Conservation (phyloP, 2,888 invertebrate genomes). For the Hypsopygia costalis region DNA sequence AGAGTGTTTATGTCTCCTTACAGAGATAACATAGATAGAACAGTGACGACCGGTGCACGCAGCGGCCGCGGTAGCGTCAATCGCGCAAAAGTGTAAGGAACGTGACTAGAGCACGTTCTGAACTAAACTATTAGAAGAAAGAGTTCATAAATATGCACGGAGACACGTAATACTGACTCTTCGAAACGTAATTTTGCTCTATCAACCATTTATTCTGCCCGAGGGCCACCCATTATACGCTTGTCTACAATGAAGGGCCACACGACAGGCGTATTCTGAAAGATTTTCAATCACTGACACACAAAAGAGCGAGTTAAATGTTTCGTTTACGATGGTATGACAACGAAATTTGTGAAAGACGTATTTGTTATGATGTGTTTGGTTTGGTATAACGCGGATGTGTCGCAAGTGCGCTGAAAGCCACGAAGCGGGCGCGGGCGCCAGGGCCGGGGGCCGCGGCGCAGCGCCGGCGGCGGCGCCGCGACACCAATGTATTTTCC, state of each 20-base stretch:
- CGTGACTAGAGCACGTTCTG: conserved; percentile 67
- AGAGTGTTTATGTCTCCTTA: conserved; percentile 45
- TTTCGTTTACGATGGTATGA: conserved; percentile 17
- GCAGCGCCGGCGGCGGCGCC: conserved; percentile 26
- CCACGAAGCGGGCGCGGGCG: conserved; percentile 29
- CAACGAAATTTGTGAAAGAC: conserved; percentile 15
- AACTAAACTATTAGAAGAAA: conserved; percentile 41
- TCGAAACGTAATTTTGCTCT: not conserved
- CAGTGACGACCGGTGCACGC: conserved; percentile 26
- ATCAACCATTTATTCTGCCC: not conserved
- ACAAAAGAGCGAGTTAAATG: conserved; percentile 13
- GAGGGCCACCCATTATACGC: not conserved
- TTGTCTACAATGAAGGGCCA: not conserved
- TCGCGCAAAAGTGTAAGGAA: conserved; percentile 19
- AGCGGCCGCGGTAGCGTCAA: conserved; percentile 10
- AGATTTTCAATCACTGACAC: not conserved
- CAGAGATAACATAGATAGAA: conserved; percentile 45
- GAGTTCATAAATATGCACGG: conserved; percentile 34
- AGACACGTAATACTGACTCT: conserved; percentile 38
- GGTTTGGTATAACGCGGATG: conserved; percentile 33
- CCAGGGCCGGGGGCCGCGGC: conserved; percentile 20
- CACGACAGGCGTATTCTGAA: conserved; percentile 5
- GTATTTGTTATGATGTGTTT: conserved; percentile 17
- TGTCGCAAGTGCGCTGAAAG: conserved; percentile 57
- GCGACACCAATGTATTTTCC: conserved; percentile 66